Percentiles rank a stretch among this genome's conserved stretches.
These are phyloP conservation scores for Crypturellus undulatus DNA, from an alignment of 2,113 vertebrate species.

Conservation along the genomic window DNA sequence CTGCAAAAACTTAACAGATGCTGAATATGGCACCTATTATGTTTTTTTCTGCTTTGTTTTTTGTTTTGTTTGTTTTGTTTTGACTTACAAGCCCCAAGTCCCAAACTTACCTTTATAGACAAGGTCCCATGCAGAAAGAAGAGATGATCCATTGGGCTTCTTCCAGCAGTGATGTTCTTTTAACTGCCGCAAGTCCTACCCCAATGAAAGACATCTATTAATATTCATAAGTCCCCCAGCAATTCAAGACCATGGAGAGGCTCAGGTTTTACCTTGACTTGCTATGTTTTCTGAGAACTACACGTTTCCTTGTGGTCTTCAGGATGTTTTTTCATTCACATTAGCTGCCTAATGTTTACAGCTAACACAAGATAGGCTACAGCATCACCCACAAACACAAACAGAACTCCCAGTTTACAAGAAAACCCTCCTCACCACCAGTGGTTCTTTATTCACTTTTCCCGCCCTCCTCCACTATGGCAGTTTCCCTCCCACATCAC, in stretches of 20 bases:
- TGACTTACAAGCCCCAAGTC: conserved; percentile 60
- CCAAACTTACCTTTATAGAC: conserved; percentile 76
- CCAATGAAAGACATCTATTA: conserved; percentile 76
- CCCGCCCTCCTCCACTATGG: not conserved
- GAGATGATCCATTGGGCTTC: conserved; percentile 67
- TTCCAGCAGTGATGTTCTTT: conserved; percentile 72
- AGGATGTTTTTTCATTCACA: not conserved
- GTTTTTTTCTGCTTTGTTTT: conserved; percentile 52
- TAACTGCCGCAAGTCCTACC: conserved; percentile 69
- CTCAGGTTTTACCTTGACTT: conserved; percentile 44
- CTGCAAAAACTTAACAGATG: conserved; percentile 75
- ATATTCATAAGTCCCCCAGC: conserved; percentile 48
- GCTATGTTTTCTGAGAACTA: not conserved
- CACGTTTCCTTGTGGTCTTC: not conserved
- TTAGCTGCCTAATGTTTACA: not conserved
- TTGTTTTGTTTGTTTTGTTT: conserved; percentile 53
- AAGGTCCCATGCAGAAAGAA: conserved; percentile 72
- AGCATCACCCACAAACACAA: not conserved
- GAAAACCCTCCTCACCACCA: not conserved
- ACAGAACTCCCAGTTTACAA: not conserved
- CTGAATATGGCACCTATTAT: conserved; percentile 73
- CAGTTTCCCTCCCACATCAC: conserved; percentile 17
- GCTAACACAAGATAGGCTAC: not conserved
- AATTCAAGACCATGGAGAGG: conserved; percentile 29
- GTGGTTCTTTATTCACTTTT: not conserved